phyloP scores from a whole-genome alignment of 2,113 vertebrate species.

The Triplophysa dalaica region DNA sequence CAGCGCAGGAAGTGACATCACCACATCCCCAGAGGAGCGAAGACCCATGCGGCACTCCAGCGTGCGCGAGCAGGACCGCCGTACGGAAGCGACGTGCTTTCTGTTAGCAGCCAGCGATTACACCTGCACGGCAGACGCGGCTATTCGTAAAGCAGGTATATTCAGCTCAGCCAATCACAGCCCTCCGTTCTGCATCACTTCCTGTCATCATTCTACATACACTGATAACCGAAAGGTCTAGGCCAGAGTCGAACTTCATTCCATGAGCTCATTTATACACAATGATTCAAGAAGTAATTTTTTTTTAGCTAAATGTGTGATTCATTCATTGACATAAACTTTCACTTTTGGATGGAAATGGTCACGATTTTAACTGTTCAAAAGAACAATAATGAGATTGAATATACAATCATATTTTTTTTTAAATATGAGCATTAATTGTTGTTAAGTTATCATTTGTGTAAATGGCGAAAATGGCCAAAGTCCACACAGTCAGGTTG shows the following conservation, averaged over 20 bases:
- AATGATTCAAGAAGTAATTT: background rate
- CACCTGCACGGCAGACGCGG: slow-evolving; percentile 87
- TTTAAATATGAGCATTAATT: background rate
- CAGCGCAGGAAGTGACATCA: slow-evolving; percentile 92
- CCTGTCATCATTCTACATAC: background rate
- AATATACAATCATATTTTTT: too few relatives aligned
- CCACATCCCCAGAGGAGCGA: slow-evolving; percentile 88
- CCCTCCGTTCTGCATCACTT: background rate
- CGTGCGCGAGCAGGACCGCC: slow-evolving; percentile 88
- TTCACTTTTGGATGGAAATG: slow-evolving; percentile 4
- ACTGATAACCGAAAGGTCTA: too few relatives aligned
- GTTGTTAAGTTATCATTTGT: too few relatives aligned
- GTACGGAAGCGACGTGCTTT: slow-evolving; percentile 90
- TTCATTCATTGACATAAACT: slow-evolving; percentile 8
- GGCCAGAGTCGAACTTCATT: background rate
- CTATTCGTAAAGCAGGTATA: slow-evolving; percentile 85
- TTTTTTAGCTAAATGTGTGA: background rate
- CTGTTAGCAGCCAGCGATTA: slow-evolving; percentile 93
- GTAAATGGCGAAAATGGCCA: too few relatives aligned
- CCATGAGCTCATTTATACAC: background rate
- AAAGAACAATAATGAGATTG: background rate
- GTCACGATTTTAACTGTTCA: slow-evolving; percentile 13
- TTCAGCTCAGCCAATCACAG: slow-evolving; percentile 6
- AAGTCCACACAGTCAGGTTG: slow-evolving; percentile 34
- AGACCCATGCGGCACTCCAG: slow-evolving; percentile 91